phyloP scores from a whole-genome alignment of 2,797 vertebrate species.

The Sebastes miniatus region DNA sequence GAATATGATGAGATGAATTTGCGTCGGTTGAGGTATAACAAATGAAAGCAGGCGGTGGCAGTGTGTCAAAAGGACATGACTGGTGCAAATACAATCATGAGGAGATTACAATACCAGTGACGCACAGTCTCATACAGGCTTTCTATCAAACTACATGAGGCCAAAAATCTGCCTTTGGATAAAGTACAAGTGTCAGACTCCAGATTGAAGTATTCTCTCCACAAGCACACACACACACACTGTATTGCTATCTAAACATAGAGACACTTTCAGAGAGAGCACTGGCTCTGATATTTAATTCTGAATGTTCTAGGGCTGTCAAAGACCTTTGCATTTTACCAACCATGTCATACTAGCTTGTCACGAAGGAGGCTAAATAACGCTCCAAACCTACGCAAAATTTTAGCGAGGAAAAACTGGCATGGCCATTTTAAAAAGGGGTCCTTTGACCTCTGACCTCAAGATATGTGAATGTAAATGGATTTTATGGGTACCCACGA shows the following conservation, averaged over 20 bases:
- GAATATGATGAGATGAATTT: slow-evolving; percentile 39
- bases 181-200: not conserved
- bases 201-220: not conserved
- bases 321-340: too few relatives aligned
- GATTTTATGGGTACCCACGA: too few relatives aligned
- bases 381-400: too few relatives aligned
- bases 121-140: not conserved
- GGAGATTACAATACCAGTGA: not conserved
- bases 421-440: too few relatives aligned
- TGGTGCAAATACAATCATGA: not conserved
- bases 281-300: not conserved
- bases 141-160: not conserved
- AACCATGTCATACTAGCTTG: too few relatives aligned
- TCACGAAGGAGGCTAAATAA: too few relatives aligned
- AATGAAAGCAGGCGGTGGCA: slow-evolving; percentile 13
- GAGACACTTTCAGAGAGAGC: not conserved
- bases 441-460: too few relatives aligned
- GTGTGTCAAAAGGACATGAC: slow-evolving; percentile 32
- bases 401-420: too few relatives aligned
- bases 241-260: too few relatives aligned
- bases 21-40: not conserved
- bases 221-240: not conserved
- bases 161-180: not conserved
- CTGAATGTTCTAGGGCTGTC: not conserved
- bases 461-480: too few relatives aligned